phyloP scores from a whole-genome alignment of 1,140 invertebrate species.

The Hestina assimilis region DNA sequence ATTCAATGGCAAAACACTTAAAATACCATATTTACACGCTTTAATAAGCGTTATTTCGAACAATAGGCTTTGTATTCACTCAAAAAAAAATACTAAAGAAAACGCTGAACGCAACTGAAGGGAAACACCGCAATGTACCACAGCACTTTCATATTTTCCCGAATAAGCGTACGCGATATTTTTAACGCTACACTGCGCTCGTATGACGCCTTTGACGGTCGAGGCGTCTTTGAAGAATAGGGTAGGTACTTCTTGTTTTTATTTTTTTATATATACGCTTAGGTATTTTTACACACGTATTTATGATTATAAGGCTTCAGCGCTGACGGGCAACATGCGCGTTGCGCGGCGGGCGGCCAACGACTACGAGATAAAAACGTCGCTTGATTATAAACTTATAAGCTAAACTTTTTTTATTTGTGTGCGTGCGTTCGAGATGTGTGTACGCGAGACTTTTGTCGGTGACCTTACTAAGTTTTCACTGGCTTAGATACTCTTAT shows the following conservation, averaged over 20 bases:
- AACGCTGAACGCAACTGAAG: constrained; percentile 53
- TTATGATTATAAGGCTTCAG: constrained; percentile 50
- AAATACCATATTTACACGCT: constrained; percentile 66
- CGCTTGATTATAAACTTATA: constrained; percentile 77
- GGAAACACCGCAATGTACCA: constrained; percentile 61
- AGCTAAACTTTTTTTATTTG: constrained; percentile 73
- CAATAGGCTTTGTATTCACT: constrained; percentile 73
- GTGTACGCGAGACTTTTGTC: constrained; percentile 49
- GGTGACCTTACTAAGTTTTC: constrained; percentile 61
- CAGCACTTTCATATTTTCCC: constrained; percentile 73
- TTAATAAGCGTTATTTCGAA: constrained; percentile 50
- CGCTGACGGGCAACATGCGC: constrained; percentile 57
- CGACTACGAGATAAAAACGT: constrained; percentile 76
- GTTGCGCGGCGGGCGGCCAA: constrained; percentile 60
- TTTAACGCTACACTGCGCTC: constrained; percentile 50
- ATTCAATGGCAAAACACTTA: constrained; percentile 68
- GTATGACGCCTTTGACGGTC: constrained; percentile 44
- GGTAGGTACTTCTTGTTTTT: constrained; percentile 35
- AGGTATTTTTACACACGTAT: constrained; percentile 60
- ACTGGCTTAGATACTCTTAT: constrained; percentile 15
- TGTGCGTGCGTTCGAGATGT: constrained; percentile 61
- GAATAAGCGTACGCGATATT: constrained; percentile 49
- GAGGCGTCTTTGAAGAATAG: constrained; percentile 42
- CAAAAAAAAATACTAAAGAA: constrained; percentile 59
- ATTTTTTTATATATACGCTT: constrained; percentile 50